Base-by-base conservation (phyloP, 2,888 invertebrate species). In the Nasonovia ribisnigri region DNA sequence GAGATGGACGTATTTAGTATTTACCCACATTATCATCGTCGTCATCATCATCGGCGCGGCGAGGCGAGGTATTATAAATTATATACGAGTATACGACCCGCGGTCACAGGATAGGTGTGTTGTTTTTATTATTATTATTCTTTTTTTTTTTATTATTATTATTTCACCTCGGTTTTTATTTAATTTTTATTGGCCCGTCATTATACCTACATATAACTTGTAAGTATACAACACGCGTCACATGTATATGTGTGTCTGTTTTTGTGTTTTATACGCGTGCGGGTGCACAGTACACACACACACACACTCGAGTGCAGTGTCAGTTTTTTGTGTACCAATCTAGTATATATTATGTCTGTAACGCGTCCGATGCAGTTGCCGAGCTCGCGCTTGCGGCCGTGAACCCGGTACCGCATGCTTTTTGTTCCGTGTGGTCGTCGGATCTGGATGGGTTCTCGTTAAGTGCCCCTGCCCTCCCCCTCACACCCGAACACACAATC, bases 401-500 rank as follows among this genome's bases (percentile, higher is more conserved):
- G 92, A 92, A 92, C 91, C 54, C 91, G 67, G 91, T 51, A 26
- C 67, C 92, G 48, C 36, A 43, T 88, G 43, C 88, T 92, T 92
- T 92, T 92, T 87, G 87, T 92, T 48, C 87, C 84, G 88, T 92
- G 88, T 51, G 92, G 92, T 92, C 92, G 88, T 88, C 92, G 54
- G 42, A 88, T 92, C 51, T 88, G 20, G 91, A 91, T 43, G 54
- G 42, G 84, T 91, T 48, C 20, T 24, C 10, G 46, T 90, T 91
- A 91, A 91, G 91, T 91, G 77, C 54, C 43, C 26, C 29, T 36
- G 6, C 88, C 6, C 36, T 4, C 51, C 3, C 54, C 13, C 60
- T 20, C 77, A 8, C 16, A 77, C 36, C 36, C 77, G 20, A 20
- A 67, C 57, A 57, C 57, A 57, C 57, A 57, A 3, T 20, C 77